Conservation (phyloP, 2,797 vertebrate genomes). For the Argentina silus region DNA sequence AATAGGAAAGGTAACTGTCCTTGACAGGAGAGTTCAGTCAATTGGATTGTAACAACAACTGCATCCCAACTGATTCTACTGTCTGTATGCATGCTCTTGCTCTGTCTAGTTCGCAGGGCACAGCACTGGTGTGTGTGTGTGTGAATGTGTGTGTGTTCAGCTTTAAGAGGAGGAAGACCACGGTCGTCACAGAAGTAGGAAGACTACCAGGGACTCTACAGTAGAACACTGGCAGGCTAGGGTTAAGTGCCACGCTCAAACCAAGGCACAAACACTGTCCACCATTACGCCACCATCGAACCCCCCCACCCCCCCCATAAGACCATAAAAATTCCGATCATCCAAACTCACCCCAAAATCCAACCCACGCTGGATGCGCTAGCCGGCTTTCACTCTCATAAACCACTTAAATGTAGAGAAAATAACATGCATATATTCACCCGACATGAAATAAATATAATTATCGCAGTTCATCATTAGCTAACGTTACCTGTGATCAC, state of each 20-base stretch:
- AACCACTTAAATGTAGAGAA: slow-evolving; percentile 33
- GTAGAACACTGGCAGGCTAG: slow-evolving; percentile 70
- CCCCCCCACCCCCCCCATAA: not conserved
- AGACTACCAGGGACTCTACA: slow-evolving; percentile 81
- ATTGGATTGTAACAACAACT: no score
- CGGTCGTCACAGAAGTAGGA: slow-evolving; percentile 79
- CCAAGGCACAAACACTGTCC: slow-evolving; percentile 56
- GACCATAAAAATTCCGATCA: slow-evolving; percentile 23
- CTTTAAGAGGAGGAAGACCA: slow-evolving; percentile 86
- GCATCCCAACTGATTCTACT: not conserved
- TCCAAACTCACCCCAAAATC: slow-evolving; percentile 62
- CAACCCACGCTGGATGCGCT: slow-evolving; percentile 69
- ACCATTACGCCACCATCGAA: slow-evolving; percentile 54
- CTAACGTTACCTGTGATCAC: not conserved
- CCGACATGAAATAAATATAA: no score
- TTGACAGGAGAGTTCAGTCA: no score
- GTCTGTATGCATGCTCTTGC: slow-evolving; percentile 1
- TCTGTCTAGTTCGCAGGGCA: not conserved
- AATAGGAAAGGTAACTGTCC: no score
- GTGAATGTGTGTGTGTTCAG: slow-evolving; percentile 71
- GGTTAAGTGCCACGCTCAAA: slow-evolving; percentile 76
- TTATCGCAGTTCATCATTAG: not conserved
- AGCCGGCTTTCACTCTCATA: slow-evolving; percentile 66
- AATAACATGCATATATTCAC: not conserved
- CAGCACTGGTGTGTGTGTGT: slow-evolving; percentile 31